Percentiles rank a stretch among this genome's conserved stretches.
Conservation (phyloP, 2,113 vertebrate species). For the Pavo muticus region DNA sequence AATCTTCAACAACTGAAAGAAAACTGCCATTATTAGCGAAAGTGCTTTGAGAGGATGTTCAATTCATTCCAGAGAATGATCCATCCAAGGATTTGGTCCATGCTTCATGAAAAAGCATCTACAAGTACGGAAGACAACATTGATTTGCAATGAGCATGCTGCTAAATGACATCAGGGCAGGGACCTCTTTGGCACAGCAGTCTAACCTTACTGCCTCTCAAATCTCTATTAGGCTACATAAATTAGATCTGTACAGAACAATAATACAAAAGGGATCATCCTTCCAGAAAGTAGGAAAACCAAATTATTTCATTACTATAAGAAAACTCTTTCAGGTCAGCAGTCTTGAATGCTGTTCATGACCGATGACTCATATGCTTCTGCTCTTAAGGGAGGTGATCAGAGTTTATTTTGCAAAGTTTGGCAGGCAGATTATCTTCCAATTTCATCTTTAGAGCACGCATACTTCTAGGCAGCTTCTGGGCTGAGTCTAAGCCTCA, state of each 20-base stretch:
- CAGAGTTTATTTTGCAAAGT: constrained; percentile 81
- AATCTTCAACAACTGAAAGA: not conserved
- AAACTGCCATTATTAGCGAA: not conserved
- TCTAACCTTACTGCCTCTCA: not conserved
- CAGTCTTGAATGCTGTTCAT: not conserved
- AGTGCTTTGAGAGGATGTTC: not conserved
- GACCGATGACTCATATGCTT: not conserved
- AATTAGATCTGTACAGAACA: not conserved
- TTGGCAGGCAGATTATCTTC: constrained; percentile 84
- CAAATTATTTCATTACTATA: not conserved
- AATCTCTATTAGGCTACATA: not conserved
- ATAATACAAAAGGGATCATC: not conserved
- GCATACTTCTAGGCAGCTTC: constrained; percentile 60
- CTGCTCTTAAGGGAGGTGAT: constrained; percentile 65
- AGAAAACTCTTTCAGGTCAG: not conserved
- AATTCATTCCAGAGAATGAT: not conserved
- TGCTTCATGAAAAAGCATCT: not conserved
- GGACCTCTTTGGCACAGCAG: not conserved
- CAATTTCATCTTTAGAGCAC: constrained; percentile 57
- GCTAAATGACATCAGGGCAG: not conserved
- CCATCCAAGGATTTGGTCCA: not conserved
- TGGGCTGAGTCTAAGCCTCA: constrained; percentile 81
- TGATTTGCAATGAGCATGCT: not conserved
- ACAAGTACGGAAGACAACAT: not conserved
- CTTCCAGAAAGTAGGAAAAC: not conserved